Percentiles rank a stretch among this genome's conserved stretches.
Evolutionary conservation across 2,888 invertebrate species (phyloP).

Genomic region (Branchipolynoe longqiensis): DNA sequence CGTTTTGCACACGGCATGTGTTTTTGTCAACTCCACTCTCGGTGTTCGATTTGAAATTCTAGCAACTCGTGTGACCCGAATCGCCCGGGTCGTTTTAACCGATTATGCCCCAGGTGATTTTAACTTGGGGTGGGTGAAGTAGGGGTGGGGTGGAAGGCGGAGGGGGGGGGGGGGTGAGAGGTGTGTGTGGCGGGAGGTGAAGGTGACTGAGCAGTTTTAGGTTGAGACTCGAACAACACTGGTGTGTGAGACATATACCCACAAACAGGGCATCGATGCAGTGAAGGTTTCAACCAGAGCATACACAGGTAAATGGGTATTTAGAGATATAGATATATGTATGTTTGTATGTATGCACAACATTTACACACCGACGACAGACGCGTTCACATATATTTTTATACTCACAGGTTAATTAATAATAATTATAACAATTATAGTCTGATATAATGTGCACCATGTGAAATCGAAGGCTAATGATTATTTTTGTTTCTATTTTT

Average conservation of each 20-base stretch:
- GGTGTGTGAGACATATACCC: neutral
- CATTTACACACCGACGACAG: conserved; percentile 47
- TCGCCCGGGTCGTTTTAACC: too few species aligned
- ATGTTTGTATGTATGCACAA: conserved; percentile 35
- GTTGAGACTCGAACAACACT: neutral
- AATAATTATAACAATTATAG: too few species aligned
- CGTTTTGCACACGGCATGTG: too few species aligned
- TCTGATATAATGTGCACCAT: conserved; percentile 49
- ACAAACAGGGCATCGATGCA: conserved; percentile 43
- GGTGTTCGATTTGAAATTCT: too few species aligned
- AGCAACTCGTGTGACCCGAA: too few species aligned
- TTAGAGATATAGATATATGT: conserved; percentile 32
- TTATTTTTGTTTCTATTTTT: too few species aligned
- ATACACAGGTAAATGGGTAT: conserved; percentile 4
- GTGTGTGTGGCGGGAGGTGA: too few species aligned
- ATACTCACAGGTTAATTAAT: neutral
- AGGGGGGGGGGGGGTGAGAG: too few species aligned
- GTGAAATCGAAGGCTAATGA: conserved; percentile 49
- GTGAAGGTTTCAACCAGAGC: conserved; percentile 37
- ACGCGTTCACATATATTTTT: conserved; percentile 18
- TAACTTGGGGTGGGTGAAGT: too few species aligned
- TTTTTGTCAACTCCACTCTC: too few species aligned
- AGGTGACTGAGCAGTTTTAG: conserved; percentile 17
- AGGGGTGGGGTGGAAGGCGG: too few species aligned
- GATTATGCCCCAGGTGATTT: too few species aligned